These are phyloP conservation scores for Alauda arvensis DNA, from an alignment of 2,797 vertebrate species.

Conservation along the genomic window DNA sequence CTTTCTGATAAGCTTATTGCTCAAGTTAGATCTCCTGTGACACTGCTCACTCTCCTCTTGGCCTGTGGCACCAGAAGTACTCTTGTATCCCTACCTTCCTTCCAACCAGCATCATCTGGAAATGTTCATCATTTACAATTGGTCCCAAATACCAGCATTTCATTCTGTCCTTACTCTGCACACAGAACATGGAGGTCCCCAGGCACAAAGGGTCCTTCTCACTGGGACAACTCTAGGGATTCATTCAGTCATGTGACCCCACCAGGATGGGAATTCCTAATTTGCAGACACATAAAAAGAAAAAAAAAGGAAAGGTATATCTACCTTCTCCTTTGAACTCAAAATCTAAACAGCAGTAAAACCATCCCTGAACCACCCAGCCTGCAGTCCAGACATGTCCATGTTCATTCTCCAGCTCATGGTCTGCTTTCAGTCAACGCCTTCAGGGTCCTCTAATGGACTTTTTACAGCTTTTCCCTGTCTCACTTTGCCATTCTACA, in stretches of 20 bases:
- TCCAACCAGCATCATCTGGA: not conserved
- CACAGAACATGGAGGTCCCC: not conserved
- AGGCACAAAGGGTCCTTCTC: not conserved
- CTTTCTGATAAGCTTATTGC: constrained; percentile 18
- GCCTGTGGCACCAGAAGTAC: not conserved
- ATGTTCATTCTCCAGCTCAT: not conserved
- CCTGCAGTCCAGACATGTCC: not conserved
- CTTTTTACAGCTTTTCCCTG: not conserved
- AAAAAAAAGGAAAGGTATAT: not conserved
- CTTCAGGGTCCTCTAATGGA: not conserved
- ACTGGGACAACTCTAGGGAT: not conserved
- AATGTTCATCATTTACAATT: not conserved
- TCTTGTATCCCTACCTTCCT: not conserved
- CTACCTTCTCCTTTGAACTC: not conserved
- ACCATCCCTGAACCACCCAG: not conserved
- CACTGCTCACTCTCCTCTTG: not conserved
- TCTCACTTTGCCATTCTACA: not conserved
- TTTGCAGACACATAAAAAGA: not conserved
- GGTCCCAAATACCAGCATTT: not conserved
- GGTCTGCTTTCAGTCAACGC: not conserved
- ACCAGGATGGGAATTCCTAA: not conserved
- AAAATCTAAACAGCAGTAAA: not conserved
- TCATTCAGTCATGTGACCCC: not conserved
- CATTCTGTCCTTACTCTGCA: not conserved
- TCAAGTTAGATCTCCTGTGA: not conserved